These are phyloP conservation scores for Thalpophila matura DNA, from an alignment of 2,888 invertebrate genomes.

Conservation along the genomic window DNA sequence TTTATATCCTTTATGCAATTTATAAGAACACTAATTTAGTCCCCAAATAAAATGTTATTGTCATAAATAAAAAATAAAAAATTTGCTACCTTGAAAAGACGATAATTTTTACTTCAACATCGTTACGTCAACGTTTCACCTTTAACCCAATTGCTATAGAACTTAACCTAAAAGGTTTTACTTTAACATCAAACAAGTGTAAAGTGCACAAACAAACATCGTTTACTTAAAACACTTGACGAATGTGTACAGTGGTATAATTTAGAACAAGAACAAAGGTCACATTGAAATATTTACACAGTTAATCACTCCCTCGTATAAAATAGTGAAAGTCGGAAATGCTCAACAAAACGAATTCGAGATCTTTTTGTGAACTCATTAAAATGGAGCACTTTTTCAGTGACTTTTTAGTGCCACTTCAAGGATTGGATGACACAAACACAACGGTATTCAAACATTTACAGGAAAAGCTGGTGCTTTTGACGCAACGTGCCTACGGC, in stretches of 20 bases:
- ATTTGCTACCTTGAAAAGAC: too few species aligned
- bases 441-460: conserved; percentile 50
- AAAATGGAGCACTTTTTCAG: conserved; percentile 52
- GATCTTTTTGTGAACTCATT: conserved; percentile 43
- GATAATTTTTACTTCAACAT: not conserved
- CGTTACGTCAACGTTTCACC: not conserved
- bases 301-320: conserved; percentile 30
- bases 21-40: too few species aligned
- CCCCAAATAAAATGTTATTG: too few species aligned
- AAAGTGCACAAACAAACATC: conserved; percentile 41
- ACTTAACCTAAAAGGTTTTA: conserved; percentile 32
- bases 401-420: conserved; percentile 58
- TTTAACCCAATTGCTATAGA: conserved; percentile 25
- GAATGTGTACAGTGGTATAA: conserved; percentile 37
- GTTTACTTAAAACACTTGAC: conserved; percentile 44
- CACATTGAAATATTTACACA: conserved; percentile 43
- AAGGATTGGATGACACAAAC: conserved; percentile 57
- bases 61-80: too few species aligned
- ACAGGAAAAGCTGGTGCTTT: conserved; percentile 40
- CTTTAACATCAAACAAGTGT: conserved; percentile 30
- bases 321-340: conserved; percentile 27
- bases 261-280: conserved; percentile 38
- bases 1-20: not conserved
- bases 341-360: conserved; percentile 29
- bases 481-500: conserved; percentile 57